Evolutionary conservation across 2,797 vertebrate species (phyloP), one percentile per base, ranked within the genome.

Genomic region (Alosa sapidissima): DNA sequence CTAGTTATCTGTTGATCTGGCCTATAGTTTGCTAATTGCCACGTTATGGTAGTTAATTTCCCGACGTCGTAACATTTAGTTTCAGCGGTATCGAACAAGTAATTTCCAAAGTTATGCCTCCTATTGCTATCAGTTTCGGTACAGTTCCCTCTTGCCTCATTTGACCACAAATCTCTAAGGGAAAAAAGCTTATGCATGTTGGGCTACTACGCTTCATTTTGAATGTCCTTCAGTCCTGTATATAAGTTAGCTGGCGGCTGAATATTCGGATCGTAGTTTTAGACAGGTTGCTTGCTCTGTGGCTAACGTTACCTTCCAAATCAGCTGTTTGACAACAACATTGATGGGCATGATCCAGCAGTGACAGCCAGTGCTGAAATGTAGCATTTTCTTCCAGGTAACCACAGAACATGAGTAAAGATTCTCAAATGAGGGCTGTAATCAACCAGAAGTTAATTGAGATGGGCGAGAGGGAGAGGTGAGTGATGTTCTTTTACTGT

Each of bases 391-490:
- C 41, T n/a, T 78, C 16, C 72, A 78, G 72, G 72, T 45, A 78
- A 21, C 41, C 45, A 78, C 72, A 47, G 47, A 93, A 91, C 89
- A 98, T 98, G 97, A 99, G 95, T 89, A 98, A 97, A 96, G 98
- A 99, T 91, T 95, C 96, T 85, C 98, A 97, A 89, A 97, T 99
- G 96, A 97, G 95, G 93, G 97, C 97, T 82, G 94, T 96, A 14
- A 96, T 99, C 88, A 99, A 99, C 92, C 98, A 99, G 93, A 99
- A 98, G 92, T 93, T 99, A 85, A 99, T 98, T 86, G 98, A 99
- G 94, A 98, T 97, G 83, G 98, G 98, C 75, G 98, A 99, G 90
- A 94, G 98, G 91, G 98, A 99, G 87, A 97, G 98, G 98, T 99
- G 87, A 95, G 94, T 52, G 13, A 1, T 4, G 21, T 2, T 65